Conservation (phyloP, 2,113 vertebrate genomes). For the Edolisoma coerulescens region DNA sequence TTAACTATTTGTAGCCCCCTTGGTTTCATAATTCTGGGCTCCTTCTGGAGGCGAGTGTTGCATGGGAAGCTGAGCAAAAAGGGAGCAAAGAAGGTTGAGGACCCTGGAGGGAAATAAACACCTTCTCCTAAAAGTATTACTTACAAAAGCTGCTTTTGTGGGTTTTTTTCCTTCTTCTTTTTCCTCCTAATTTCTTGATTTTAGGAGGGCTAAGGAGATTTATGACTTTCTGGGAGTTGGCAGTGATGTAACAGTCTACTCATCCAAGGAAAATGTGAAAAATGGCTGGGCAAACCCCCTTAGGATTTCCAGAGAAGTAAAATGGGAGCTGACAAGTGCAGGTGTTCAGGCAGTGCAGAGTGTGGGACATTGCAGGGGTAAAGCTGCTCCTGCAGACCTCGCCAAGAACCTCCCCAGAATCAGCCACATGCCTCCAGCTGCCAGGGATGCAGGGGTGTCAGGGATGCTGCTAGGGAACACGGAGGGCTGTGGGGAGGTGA, state of each 20-base stretch:
- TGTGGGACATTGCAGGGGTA: background rate
- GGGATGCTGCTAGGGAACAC: rapidly evolving
- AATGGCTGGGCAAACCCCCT: background rate
- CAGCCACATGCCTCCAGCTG: background rate
- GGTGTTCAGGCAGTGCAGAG: background rate
- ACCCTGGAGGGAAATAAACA: background rate
- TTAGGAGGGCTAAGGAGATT: background rate
- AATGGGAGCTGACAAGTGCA: background rate
- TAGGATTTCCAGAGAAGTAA: background rate
- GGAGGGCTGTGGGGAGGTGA: background rate
- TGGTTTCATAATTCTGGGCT: rapidly evolving
- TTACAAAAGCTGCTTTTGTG: background rate
- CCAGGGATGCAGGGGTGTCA: background rate
- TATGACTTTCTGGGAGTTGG: background rate
- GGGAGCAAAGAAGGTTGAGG: background rate
- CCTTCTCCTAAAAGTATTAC: background rate
- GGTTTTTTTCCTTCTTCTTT: rapidly evolving
- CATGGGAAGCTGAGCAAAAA: background rate
- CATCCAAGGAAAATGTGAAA: background rate
- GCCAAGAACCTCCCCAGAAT: background rate
- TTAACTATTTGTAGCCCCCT: background rate
- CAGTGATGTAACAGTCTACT: background rate
- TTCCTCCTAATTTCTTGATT: background rate
- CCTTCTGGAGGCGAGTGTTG: rapidly evolving
- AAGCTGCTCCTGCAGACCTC: background rate